Conservation (phyloP, 2,113 vertebrate species). For the Rhynchomys soricoides region DNA sequence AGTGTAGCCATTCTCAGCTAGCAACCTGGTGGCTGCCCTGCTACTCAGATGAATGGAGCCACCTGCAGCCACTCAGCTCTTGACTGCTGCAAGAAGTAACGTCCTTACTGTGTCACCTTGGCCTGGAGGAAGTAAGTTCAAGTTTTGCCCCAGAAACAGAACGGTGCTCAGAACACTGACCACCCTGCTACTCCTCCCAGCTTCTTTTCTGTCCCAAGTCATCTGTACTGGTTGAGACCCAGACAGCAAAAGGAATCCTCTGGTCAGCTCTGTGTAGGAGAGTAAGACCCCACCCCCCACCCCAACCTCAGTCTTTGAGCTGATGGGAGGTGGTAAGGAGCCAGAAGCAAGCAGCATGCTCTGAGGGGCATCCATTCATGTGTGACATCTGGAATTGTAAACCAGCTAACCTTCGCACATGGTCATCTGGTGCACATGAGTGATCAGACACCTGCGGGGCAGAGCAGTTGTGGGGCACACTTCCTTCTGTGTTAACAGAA, state of each 20-base stretch:
- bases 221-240: neutral
- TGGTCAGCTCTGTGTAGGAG: neutral
- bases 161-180: accelerated
- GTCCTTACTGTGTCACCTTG: too few relatives aligned
- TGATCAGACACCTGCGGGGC: neutral
- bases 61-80: neutral
- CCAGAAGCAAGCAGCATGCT: neutral
- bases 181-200: neutral
- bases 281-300: neutral
- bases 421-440: accelerated
- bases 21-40: neutral
- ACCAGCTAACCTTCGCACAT: neutral
- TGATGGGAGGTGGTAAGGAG: neutral
- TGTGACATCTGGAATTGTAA: accelerated
- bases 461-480: accelerated
- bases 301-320: neutral
- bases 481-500: neutral
- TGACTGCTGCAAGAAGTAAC: neutral
- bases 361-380: accelerated
- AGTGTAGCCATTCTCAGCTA: neutral
- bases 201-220: neutral
- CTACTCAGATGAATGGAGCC: accelerated
- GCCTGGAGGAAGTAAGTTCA: accelerated
- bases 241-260: neutral
- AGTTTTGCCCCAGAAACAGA: neutral